Conservation (phyloP, 2,888 invertebrate species). For the Yponomeuta cagnagella region DNA sequence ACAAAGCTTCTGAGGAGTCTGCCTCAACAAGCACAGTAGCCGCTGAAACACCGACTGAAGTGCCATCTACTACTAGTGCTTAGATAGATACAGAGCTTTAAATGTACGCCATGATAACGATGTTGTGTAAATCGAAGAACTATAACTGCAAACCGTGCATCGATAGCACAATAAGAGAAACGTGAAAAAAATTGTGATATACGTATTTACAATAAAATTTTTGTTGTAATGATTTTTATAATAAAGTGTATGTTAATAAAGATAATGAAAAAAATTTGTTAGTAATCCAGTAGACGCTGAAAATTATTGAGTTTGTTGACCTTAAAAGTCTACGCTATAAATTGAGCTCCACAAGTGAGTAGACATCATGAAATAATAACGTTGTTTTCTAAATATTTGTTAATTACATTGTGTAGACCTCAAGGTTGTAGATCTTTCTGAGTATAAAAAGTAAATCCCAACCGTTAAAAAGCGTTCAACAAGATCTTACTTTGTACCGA, state of each 20-base stretch:
- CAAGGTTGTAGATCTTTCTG: too few species aligned
- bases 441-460: too few species aligned
- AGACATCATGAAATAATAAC: too few species aligned
- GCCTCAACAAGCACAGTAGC: conserved; percentile 13
- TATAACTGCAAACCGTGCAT: conserved; percentile 7
- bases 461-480: too few species aligned
- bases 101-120: background rate
- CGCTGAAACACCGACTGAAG: conserved; percentile 19
- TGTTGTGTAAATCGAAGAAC: conserved; percentile 10
- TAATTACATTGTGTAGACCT: too few species aligned
- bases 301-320: too few species aligned
- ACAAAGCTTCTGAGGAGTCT: background rate
- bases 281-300: too few species aligned
- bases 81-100: conserved; percentile 12
- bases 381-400: too few species aligned
- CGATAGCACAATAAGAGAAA: conserved; percentile 4
- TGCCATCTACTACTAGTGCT: conserved; percentile 19
- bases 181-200: conserved; percentile 23
- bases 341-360: too few species aligned
- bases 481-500: too few species aligned
- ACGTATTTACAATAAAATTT: conserved; percentile 15
- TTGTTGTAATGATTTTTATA: background rate
- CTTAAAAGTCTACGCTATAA: too few species aligned
- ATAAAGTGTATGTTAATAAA: background rate
- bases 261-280: too few species aligned